A percentile compares a stretch with the other conserved stretches of the same genome.
These are phyloP conservation scores for Theristicus caerulescens DNA, from an alignment of 2,113 vertebrate species.

Conservation along the genomic window DNA sequence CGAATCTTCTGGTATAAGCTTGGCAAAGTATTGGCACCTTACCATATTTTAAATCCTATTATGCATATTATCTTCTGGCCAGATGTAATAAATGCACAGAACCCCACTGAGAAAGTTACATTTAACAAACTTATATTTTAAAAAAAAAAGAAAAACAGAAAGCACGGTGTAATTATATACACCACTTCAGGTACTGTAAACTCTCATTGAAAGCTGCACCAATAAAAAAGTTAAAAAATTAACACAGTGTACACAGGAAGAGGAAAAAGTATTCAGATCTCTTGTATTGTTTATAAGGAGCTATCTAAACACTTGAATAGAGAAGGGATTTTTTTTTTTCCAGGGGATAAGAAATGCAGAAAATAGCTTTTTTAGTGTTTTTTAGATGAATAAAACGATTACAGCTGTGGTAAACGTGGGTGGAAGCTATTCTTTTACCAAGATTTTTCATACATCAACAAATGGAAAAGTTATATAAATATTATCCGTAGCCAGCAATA, in stretches of 20 bases:
- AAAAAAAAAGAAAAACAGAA: slow-evolving; percentile 13
- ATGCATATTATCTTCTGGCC: background rate
- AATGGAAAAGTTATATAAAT: slow-evolving; percentile 78
- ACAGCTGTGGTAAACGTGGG: slow-evolving; percentile 83
- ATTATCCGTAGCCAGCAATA: slow-evolving; percentile 68
- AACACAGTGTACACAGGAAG: slow-evolving; percentile 72
- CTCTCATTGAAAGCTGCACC: slow-evolving; percentile 54
- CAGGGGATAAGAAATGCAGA: slow-evolving; percentile 63
- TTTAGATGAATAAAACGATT: slow-evolving; percentile 73
- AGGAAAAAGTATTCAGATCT: slow-evolving; percentile 69
- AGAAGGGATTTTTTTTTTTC: slow-evolving; percentile 55
- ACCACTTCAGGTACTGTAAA: slow-evolving; percentile 69
- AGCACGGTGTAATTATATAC: slow-evolving; percentile 30
- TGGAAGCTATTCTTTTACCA: slow-evolving; percentile 73
- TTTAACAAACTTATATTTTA: background rate
- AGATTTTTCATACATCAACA: slow-evolving; percentile 76
- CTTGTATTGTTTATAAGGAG: slow-evolving; percentile 83
- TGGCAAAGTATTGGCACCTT: background rate
- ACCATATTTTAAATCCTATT: slow-evolving; percentile 23
- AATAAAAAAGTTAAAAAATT: slow-evolving; percentile 73
- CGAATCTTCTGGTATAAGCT: background rate
- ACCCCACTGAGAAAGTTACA: slow-evolving; percentile 6
- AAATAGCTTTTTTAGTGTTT: slow-evolving; percentile 73
- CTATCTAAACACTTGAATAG: slow-evolving; percentile 79
- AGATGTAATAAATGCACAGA: slow-evolving; percentile 22